Evolutionary conservation across 2,113 vertebrate genomes (phyloP).

Genomic region (Rhinopomastus cyanomelas): DNA sequence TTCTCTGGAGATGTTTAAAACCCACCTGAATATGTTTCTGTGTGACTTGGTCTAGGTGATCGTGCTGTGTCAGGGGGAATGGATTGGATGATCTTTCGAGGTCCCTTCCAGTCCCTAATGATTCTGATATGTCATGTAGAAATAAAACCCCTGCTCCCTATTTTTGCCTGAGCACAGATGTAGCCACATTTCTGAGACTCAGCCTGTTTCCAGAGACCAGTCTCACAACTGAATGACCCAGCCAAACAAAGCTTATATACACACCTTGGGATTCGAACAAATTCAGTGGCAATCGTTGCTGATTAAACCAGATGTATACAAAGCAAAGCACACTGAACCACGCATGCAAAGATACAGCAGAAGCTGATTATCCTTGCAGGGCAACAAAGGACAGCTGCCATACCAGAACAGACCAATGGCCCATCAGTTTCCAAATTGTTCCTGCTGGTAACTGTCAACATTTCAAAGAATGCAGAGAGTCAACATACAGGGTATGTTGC

Average conservation of each 20-base stretch:
- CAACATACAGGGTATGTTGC: accelerated
- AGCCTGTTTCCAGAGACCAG: neutral
- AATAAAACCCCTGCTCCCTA: neutral
- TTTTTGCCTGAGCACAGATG: neutral
- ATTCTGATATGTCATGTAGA: too few species aligned
- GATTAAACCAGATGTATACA: slow-evolving; percentile 35
- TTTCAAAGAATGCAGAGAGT: neutral
- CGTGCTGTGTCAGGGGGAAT: too few species aligned
- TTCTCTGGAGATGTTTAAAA: too few species aligned
- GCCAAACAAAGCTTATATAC: slow-evolving; percentile 20
- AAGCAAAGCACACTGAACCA: slow-evolving; percentile 52
- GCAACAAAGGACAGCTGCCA: slow-evolving; percentile 24
- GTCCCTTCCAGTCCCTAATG: too few species aligned
- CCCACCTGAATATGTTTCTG: too few species aligned
- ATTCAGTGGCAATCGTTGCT: slow-evolving; percentile 5
- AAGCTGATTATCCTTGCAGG: slow-evolving; percentile 7
- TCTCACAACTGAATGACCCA: neutral
- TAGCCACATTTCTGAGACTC: neutral
- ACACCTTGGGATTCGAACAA: neutral
- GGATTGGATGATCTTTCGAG: too few species aligned
- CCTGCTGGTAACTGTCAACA: neutral
- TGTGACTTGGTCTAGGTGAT: too few species aligned
- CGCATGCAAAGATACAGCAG: slow-evolving; percentile 29
- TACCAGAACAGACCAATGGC: neutral
- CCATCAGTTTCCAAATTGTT: neutral